phyloP scores from a whole-genome alignment of 2,888 invertebrate genomes.

The Strigamia maritima region DNA sequence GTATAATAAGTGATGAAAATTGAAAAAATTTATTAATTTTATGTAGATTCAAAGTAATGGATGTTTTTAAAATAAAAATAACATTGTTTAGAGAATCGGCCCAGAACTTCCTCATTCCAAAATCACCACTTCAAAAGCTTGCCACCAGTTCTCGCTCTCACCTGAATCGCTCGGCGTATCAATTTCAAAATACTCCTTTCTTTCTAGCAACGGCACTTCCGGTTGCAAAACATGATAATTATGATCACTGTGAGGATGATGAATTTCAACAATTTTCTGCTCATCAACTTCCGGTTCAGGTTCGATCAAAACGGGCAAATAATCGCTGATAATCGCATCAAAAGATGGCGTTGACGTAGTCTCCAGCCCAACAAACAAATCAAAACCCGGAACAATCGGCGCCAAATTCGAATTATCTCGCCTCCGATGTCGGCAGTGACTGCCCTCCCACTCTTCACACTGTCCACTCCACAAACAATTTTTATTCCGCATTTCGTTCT shows the following conservation, averaged over 20 bases:
- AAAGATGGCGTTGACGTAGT: not conserved
- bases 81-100: too few species aligned
- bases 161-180: not conserved
- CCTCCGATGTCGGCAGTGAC: not conserved
- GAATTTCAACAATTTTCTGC: too few species aligned
- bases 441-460: not conserved
- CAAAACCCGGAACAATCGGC: not conserved
- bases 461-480: not conserved
- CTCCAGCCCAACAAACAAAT: not conserved
- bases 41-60: too few species aligned
- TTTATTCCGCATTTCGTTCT: not conserved
- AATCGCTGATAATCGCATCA: not conserved
- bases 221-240: not conserved
- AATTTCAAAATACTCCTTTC: not conserved
- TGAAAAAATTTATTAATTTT: too few species aligned
- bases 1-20: too few species aligned
- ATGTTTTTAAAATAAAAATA: too few species aligned
- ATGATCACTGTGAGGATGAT: not conserved
- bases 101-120: too few species aligned
- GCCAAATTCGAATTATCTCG: not conserved
- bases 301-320: not conserved
- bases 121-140: too few species aligned
- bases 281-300: not conserved
- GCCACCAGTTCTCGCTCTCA: not conserved
- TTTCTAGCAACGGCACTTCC: not conserved